Evolutionary conservation across 2,797 vertebrate genomes (phyloP), one percentile per base, ranked within the genome.

Genomic region (Microctenopoma steveboyesi): DNA sequence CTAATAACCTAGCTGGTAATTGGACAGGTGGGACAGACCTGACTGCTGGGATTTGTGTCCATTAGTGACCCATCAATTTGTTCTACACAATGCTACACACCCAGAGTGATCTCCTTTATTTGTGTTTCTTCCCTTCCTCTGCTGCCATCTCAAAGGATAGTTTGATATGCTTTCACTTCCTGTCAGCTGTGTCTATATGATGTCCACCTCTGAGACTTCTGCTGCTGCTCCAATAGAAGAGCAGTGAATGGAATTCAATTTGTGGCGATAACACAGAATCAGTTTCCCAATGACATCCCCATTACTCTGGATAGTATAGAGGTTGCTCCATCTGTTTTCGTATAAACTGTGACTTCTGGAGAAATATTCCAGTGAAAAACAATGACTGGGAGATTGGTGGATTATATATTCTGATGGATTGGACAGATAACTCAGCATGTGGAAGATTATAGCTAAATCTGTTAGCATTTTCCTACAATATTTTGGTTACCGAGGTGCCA

Each of bases 21-120:
- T 18, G 49, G 16, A 50, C 55, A 48, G 7, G 43, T 16, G 25
- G 54, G 40, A 1, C 13, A 7, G 33, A 18, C 15, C 15, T 15
- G 22, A 53, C 30, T 0, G 51, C 33, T 64, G 37, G n/a, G 49
- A 52, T 42, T 58, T 27, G 33, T 66, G 39, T 7, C 73, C 25
- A 53, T 51, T 52, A 49, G 0, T 68, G 49, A 27, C n/a, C 25
- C 13, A 7, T 43, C 9, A 28, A n/a, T 64, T 58, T 22, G 4
- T 62, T 18, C 16, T 16, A 35, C 14, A 42, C 27, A 15, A 40
- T 35, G 28, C 12, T 27, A 22, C 51, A 53, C 45, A 43, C 18
- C 3, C 45, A 28, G 1, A 25, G 14, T 14, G 35, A 61, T 55
- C 54, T 13, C 14, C 64, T 54, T 45, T 33, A 14, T 60, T 50